Base-by-base conservation (phyloP, 2,888 invertebrate genomes). In the Rhopalosiphum nymphaeae region DNA sequence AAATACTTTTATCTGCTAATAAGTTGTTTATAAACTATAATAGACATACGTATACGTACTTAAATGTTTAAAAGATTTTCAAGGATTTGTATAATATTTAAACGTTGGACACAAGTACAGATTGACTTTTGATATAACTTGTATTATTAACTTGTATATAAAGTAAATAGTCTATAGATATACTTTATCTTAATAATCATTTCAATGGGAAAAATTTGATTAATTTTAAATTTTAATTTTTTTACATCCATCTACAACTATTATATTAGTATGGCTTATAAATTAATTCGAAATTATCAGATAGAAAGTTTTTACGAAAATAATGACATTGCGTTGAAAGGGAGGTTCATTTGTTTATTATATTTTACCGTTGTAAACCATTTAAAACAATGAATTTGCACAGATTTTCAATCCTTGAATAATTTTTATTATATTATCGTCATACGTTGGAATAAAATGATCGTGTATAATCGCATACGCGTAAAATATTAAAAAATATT, bases 401-500 rank as follows among this genome's bases (percentile, higher is more conserved):
- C n/a, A 67, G 5, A 67, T 5, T 67, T 67, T n/a, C 67, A 16
- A 67, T 16, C 67, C 36, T 78, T 1, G 78, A 78, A 78, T 36
- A 21, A 78, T 36, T 78, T 21, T 46, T 49, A 85, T 86, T 5
- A 16, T 86, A 5, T 44, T 44, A 57, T 57, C 42, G 26, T 42
- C 42, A 53, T 53, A 56, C 53, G 84, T n/a, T 57, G 26, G 5
- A 78, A 53, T 21, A 56, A 89, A 89, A 21, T 4, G 44, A 13
- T 49, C 78, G 25, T 90, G 9, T 91, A 56, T 85, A 91, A 92
- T 42, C 7, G 36, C n/a, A 21, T 61, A 42, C 36, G n/a, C 36
- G 29, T 87, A 87, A 87, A 87, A 92, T 92, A 92, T 61, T 85
- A 61, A 56, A 67, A 87, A 92, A 53, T 67, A 53, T 67, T 87